Conservation (phyloP, 1,140 invertebrate genomes). For the Dryas iulia region DNA sequence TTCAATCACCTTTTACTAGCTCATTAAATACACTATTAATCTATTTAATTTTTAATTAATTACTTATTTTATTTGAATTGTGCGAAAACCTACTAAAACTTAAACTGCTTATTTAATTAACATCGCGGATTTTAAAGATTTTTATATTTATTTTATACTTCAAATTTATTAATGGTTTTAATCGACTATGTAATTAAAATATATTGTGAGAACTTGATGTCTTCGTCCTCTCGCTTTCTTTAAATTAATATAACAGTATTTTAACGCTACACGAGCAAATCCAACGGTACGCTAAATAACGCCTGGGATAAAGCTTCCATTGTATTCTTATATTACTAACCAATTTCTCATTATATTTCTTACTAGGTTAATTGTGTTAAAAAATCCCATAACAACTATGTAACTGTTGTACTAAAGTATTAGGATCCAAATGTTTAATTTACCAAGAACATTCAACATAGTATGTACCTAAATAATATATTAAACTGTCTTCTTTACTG, state of each 20-base stretch:
- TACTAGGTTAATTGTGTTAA: neutral
- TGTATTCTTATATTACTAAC: slow-evolving; percentile 38
- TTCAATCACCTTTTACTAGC: slow-evolving; percentile 42
- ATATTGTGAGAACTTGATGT: neutral
- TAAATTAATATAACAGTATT: slow-evolving; percentile 28
- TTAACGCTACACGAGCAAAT: neutral
- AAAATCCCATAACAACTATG: neutral
- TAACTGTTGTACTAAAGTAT: too few species aligned
- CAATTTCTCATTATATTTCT: neutral
- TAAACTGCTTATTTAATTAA: neutral
- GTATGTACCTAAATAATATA: too few species aligned
- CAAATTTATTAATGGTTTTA: neutral
- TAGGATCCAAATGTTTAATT: too few species aligned
- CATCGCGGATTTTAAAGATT: neutral
- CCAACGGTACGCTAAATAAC: slow-evolving; percentile 74
- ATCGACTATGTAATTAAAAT: neutral
- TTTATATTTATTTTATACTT: too few species aligned
- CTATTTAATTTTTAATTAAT: neutral
- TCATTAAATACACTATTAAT: slow-evolving; percentile 23
- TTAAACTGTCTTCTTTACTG: too few species aligned
- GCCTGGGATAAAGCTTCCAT: slow-evolving; percentile 68
- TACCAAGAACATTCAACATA: too few species aligned
- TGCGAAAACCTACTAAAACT: neutral
- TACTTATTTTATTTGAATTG: neutral
- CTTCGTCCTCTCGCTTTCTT: slow-evolving; percentile 1